Conservation (phyloP, 2,113 vertebrate species). For the Morphnarchus princeps region DNA sequence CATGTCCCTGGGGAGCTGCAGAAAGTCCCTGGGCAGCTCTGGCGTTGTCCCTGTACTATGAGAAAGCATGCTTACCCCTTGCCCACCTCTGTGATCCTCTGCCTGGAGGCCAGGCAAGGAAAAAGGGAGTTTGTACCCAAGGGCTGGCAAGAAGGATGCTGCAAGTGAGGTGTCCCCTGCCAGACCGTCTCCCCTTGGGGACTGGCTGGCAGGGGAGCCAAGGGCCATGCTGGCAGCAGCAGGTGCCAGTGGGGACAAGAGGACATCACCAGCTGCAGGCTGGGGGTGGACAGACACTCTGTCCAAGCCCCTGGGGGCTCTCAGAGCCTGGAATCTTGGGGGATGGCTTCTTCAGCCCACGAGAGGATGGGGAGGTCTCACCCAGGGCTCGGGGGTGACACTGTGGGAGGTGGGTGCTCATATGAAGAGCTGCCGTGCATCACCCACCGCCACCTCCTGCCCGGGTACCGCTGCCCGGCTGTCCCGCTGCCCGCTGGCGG, state of each 20-base stretch:
- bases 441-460: fast-evolving
- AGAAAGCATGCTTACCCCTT: neutral
- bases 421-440: fast-evolving
- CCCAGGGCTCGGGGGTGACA: neutral
- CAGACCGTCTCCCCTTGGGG: neutral
- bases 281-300: neutral
- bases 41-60: neutral
- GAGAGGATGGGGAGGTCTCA: neutral
- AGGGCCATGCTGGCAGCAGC: neutral
- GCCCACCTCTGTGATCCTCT: neutral
- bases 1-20: fast-evolving
- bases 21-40: neutral
- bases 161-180: neutral
- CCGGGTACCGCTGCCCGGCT: neutral
- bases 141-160: neutral
- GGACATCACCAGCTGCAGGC: neutral
- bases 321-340: neutral
- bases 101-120: neutral
- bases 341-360: neutral
- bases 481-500: fast-evolving
- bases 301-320: neutral
- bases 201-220: neutral
- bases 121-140: neutral
- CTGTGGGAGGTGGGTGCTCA: neutral
- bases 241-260: neutral